Evolutionary conservation across 2,888 invertebrate genomes (phyloP).

Genomic region (Cheilosia vulpina): DNA sequence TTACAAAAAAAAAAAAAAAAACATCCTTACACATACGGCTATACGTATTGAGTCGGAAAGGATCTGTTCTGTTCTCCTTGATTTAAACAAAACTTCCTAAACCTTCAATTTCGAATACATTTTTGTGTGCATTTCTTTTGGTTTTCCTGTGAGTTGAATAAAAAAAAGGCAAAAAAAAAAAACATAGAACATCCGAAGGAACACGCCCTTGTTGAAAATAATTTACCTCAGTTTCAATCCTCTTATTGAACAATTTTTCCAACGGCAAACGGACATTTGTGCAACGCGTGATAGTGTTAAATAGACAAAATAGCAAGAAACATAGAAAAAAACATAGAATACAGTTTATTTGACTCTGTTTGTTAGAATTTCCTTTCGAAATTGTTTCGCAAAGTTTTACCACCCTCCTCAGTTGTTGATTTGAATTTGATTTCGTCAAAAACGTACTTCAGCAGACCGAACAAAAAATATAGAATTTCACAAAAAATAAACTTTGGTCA

Average conservation of each 20-base stretch:
- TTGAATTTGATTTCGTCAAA: constrained; percentile 48
- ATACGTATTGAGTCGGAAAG: constrained; percentile 41
- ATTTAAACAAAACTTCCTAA: constrained; percentile 48
- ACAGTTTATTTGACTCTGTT: constrained; percentile 48
- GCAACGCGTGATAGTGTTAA: constrained; percentile 53
- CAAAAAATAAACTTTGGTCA: constrained; percentile 29
- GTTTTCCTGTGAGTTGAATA: constrained; percentile 35
- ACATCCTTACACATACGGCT: constrained; percentile 54
- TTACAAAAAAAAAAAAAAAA: constrained; percentile 13
- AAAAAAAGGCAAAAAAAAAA: neutral
- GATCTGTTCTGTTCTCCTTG: constrained; percentile 42
- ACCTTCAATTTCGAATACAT: constrained; percentile 26
- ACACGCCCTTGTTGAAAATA: constrained; percentile 41
- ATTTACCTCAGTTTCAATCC: constrained; percentile 24
- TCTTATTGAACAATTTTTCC: constrained; percentile 17
- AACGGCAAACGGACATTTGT: constrained; percentile 38
- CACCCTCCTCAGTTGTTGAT: constrained; percentile 48
- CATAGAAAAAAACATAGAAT: constrained; percentile 52
- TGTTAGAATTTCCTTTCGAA: constrained; percentile 42
- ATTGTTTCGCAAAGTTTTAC: constrained; percentile 53
- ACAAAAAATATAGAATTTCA: constrained; percentile 26
- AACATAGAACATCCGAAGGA: constrained; percentile 26
- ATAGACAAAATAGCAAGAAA: constrained; percentile 46
- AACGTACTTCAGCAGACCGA: constrained; percentile 51
- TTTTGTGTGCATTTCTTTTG: constrained; percentile 45